phyloP scores from a whole-genome alignment of 2,797 vertebrate genomes.

The Arrhamphus sclerolepis region DNA sequence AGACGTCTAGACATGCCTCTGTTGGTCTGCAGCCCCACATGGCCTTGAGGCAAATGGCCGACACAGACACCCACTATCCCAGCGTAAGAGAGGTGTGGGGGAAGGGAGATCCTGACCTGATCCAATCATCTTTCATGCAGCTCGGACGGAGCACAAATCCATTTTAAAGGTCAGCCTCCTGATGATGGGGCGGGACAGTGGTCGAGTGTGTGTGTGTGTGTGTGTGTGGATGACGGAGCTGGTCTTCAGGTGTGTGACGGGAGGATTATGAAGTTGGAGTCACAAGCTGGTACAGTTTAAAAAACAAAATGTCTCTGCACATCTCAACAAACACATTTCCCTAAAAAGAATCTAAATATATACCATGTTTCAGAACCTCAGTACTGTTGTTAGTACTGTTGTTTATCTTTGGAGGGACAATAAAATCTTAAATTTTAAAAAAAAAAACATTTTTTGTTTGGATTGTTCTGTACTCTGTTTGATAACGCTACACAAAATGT shows the following conservation, averaged over 20 bases:
- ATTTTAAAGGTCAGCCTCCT: constrained; percentile 39
- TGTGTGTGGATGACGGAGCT: constrained; percentile 46
- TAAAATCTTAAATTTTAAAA: too few species aligned
- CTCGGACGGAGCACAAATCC: constrained; percentile 3
- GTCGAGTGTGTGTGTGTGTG: constrained; percentile 8
- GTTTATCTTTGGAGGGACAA: too few species aligned
- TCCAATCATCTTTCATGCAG: constrained; percentile 2
- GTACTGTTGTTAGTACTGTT: too few species aligned
- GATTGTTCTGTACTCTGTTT: too few species aligned
- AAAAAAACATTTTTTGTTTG: too few species aligned
- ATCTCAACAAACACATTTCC: too few species aligned
- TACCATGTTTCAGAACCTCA: too few species aligned
- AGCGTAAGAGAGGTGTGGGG: constrained; percentile 1
- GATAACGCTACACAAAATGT: too few species aligned
- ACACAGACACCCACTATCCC: constrained; percentile 15
- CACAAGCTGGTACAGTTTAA: constrained; percentile 31
- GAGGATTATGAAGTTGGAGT: constrained; percentile 38
- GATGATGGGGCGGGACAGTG: constrained; percentile 29
- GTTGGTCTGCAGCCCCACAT: constrained; percentile 33
- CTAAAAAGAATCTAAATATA: too few species aligned
- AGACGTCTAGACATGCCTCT: constrained; percentile 64
- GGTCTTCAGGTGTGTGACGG: too few species aligned
- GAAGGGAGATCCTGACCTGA: constrained; percentile 12
- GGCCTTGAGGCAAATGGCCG: constrained; percentile 33
- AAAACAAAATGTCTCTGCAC: constrained; percentile 5